These are phyloP conservation scores for Ochotona princeps DNA, from an alignment of 2,113 vertebrate species.

Conservation along the genomic window DNA sequence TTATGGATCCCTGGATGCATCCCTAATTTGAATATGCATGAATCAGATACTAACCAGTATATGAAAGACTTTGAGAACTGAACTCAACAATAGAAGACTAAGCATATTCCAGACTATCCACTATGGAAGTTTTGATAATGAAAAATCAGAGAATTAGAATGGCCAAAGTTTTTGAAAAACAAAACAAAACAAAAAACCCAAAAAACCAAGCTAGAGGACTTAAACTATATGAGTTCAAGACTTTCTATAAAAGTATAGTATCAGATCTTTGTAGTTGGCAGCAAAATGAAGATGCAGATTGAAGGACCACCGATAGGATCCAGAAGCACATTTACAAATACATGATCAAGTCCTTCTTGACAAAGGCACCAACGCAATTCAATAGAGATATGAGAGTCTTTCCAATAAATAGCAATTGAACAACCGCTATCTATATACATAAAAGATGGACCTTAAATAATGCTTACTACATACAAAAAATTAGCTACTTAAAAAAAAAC, in stretches of 20 bases:
- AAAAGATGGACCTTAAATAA: background rate
- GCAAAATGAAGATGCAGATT: background rate
- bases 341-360: background rate
- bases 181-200: background rate
- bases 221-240: background rate
- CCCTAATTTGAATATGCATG: background rate
- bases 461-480: background rate
- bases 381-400: background rate
- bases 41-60: background rate
- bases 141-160: constrained; percentile 12
- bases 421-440: background rate
- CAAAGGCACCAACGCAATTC: background rate
- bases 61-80: background rate
- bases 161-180: background rate
- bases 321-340: background rate
- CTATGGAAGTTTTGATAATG: background rate
- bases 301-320: background rate
- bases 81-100: background rate
- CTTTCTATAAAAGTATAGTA: background rate
- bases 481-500: background rate
- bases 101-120: background rate
- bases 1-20: background rate
- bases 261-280: background rate
- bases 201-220: constrained; percentile 27
- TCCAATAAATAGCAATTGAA: background rate